Conservation (phyloP, 2,888 invertebrate genomes). For the Marasmarcha lunaedactyla region DNA sequence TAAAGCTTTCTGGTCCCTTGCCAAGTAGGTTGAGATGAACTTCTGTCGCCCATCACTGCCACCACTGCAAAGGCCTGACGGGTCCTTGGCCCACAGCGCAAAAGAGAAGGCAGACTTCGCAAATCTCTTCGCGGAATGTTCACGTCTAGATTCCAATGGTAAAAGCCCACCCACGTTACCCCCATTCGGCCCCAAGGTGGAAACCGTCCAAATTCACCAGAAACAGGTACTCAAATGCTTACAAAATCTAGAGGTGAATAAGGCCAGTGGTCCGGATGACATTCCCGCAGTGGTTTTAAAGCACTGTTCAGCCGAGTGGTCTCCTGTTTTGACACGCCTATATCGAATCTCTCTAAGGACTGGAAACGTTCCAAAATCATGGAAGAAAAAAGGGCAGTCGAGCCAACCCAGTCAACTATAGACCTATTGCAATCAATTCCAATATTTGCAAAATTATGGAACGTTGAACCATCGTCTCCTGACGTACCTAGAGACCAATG, state of each 20-base stretch:
- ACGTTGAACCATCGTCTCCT: no score
- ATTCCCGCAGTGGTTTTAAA: neutral
- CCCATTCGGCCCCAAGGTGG: neutral
- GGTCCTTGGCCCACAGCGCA: slow-evolving; percentile 3
- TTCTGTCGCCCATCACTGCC: no score
- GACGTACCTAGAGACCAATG: no score
- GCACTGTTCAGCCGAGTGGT: no score
- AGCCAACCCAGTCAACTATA: no score
- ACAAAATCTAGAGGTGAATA: no score
- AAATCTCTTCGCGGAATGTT: neutral
- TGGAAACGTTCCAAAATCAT: no score
- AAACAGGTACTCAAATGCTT: neutral
- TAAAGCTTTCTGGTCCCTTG: no score
- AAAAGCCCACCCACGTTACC: neutral
- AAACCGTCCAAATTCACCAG: neutral
- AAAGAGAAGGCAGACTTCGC: slow-evolving; percentile 1
- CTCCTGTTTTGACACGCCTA: no score
- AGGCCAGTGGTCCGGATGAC: slow-evolving; percentile 1
- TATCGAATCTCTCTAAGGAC: neutral
- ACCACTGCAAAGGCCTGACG: slow-evolving; percentile 8
- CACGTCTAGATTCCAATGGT: slow-evolving; percentile 1
- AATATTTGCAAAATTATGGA: no score
- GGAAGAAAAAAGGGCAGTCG: neutral
- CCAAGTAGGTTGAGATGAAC: no score
- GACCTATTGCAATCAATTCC: no score